A percentile compares a stretch with the other conserved stretches of the same genome.
phyloP scores from a whole-genome alignment of 2,888 invertebrate species.

The Ophion ellenae region DNA sequence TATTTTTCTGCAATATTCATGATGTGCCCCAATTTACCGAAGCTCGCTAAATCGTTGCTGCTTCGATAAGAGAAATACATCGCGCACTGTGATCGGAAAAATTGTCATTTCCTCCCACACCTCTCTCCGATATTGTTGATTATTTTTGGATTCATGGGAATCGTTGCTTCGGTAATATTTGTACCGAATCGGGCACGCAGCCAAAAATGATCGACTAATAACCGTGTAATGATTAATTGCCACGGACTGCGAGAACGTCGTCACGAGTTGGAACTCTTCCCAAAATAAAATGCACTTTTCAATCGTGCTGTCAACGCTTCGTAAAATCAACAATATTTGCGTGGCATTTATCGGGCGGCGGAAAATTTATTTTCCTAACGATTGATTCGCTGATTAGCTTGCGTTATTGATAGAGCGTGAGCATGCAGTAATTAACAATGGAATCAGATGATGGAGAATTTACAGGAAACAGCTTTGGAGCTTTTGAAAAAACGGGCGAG shows the following conservation, averaged over 20 bases:
- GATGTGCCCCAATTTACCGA: background rate
- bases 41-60: conserved; percentile 8
- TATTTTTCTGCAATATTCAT: background rate
- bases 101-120: conserved; percentile 15
- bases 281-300: conserved; percentile 18
- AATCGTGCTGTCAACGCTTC: conserved; percentile 4
- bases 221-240: conserved; percentile 52
- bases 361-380: background rate
- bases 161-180: background rate
- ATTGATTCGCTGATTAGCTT: background rate
- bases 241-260: conserved; percentile 9
- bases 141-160: conserved; percentile 25
- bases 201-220: conserved; percentile 48
- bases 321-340: background rate
- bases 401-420: background rate
- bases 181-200: conserved; percentile 38
- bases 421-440: background rate
- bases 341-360: conserved; percentile 16
- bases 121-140: conserved; percentile 33
- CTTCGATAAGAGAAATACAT: conserved; percentile 1
- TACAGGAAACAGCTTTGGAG: background rate
- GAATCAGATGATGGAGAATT: background rate
- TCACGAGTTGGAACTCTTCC: background rate
- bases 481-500: background rate
- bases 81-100: conserved; percentile 25